A percentile compares a stretch with the other conserved stretches of the same genome.
Evolutionary conservation across 2,888 invertebrate species (phyloP).

Genomic region (Eupithecia inturbata): DNA sequence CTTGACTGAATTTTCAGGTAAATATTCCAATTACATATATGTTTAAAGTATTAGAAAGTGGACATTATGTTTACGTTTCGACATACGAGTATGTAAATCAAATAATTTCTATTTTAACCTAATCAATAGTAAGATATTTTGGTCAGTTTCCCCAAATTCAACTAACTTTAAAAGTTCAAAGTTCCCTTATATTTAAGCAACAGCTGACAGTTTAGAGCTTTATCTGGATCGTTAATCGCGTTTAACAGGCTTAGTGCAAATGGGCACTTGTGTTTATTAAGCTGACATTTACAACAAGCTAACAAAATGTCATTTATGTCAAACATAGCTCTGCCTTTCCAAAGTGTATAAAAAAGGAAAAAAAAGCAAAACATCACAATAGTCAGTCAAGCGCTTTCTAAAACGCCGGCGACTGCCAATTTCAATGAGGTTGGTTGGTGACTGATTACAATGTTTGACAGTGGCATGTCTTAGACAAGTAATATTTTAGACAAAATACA

Average conservation of each 20-base stretch:
- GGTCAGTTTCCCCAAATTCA: neutral
- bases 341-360: slow-evolving; percentile 28
- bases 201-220: neutral
- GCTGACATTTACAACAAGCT: neutral
- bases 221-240: neutral
- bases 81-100: too few species aligned
- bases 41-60: neutral
- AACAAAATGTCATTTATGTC: slow-evolving; percentile 3
- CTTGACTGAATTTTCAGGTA: slow-evolving; percentile 51
- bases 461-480: neutral
- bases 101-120: too few species aligned
- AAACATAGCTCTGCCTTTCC: slow-evolving; percentile 25
- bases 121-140: too few species aligned
- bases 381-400: slow-evolving; percentile 21
- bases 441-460: neutral
- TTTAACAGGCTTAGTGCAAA: neutral
- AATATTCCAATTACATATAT: neutral
- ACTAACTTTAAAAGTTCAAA: neutral
- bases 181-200: neutral
- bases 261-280: neutral
- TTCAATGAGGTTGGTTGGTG: slow-evolving; percentile 16
- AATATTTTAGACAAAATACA: neutral
- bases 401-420: slow-evolving; percentile 24
- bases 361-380: slow-evolving; percentile 32
- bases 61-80: neutral